These are phyloP conservation scores for Mellilla xanthometata DNA, from an alignment of 2,888 invertebrate species.

Conservation along the genomic window DNA sequence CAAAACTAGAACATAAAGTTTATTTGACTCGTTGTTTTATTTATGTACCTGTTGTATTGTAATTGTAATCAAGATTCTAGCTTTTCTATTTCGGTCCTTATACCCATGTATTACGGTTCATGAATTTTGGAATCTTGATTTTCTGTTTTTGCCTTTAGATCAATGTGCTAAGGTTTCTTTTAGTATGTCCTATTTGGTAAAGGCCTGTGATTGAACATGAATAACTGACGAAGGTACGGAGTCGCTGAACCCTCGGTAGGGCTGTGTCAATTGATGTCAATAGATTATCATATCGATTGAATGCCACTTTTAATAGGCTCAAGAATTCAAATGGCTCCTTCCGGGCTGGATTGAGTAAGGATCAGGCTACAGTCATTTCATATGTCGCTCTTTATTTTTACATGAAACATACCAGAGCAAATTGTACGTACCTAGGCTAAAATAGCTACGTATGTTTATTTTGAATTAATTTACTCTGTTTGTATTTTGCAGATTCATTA, in stretches of 20 bases:
- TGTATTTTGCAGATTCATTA: no score
- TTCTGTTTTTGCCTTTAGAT: neutral
- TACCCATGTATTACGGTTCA: neutral
- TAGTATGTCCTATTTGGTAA: neutral
- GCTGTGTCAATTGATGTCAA: constrained; percentile 46
- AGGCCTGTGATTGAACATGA: constrained; percentile 36
- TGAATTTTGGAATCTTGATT: no score
- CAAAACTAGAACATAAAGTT: neutral
- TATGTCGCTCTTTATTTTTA: no score
- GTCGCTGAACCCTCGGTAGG: constrained; percentile 40
- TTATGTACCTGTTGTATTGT: no score
- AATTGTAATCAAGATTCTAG: no score
- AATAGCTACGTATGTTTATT: no score
- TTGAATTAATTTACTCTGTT: no score
- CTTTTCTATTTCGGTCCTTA: neutral
- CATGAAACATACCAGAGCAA: no score
- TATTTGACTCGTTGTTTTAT: neutral
- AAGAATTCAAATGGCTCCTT: constrained; percentile 16
- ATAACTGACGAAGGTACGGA: constrained; percentile 36
- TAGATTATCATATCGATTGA: constrained; percentile 37
- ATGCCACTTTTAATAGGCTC: constrained; percentile 25
- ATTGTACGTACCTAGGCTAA: no score
- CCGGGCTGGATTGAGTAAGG: constrained; percentile 2
- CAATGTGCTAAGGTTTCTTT: neutral
- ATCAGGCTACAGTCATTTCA: no score